phyloP scores from a whole-genome alignment of 2,888 invertebrate species.

The Aphrophora alni region DNA sequence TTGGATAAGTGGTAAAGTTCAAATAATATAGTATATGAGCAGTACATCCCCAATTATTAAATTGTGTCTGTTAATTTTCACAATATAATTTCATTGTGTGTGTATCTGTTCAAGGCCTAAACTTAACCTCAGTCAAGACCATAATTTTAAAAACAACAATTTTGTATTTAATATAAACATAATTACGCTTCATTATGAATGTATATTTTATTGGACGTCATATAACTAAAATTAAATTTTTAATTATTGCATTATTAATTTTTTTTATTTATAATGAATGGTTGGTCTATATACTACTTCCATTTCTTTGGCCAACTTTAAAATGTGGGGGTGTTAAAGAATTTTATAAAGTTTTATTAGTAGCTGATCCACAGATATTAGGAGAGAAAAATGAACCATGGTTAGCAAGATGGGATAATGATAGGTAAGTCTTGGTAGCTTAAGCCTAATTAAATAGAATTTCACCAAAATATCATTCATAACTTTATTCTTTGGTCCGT shows the following conservation, averaged over 20 bases:
- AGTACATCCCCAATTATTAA: no score
- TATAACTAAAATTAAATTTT: neutral
- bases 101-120: no score
- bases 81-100: no score
- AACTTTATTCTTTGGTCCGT: no score
- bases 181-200: neutral
- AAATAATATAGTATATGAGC: no score
- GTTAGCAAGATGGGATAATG: conserved; percentile 85
- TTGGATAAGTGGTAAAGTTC: no score
- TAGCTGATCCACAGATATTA: conserved; percentile 93
- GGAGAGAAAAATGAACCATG: conserved; percentile 77
- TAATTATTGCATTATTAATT: neutral
- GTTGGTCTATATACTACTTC: neutral
- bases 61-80: no score
- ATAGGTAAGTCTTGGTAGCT: conserved; percentile 70
- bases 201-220: neutral
- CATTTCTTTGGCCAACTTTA: conserved; percentile 57
- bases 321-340: conserved; percentile 56
- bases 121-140: no score
- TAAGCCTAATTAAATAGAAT: neutral
- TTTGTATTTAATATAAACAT: no score
- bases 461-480: no score
- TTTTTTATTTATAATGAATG: neutral
- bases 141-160: no score
- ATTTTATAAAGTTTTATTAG: conserved; percentile 71